phyloP scores from a whole-genome alignment of 2,113 vertebrate genomes.

The Tiliqua scincoides region DNA sequence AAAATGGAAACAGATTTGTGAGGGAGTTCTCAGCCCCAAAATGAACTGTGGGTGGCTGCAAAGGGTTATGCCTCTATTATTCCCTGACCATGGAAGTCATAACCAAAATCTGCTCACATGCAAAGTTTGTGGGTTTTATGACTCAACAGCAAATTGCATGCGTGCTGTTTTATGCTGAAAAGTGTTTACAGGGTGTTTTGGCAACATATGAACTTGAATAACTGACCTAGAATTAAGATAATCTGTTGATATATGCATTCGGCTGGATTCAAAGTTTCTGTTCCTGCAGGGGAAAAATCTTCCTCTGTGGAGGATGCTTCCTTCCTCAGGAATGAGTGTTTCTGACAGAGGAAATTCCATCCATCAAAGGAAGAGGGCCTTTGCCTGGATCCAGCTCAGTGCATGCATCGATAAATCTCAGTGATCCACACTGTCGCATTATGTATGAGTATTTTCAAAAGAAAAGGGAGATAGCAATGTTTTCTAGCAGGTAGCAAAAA shows the following conservation, averaged over 20 bases:
- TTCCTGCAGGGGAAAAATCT: too few species aligned
- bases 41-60: conserved; percentile 71
- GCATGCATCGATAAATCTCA: too few species aligned
- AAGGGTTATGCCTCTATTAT: conserved; percentile 61
- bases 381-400: too few species aligned
- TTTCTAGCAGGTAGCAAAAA: too few species aligned
- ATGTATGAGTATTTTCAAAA: too few species aligned
- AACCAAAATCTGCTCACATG: conserved; percentile 74
- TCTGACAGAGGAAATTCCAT: too few species aligned
- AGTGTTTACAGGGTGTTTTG: conserved; percentile 50
- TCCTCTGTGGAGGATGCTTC: too few species aligned
- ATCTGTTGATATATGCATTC: background rate
- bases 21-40: conserved; percentile 75
- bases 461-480: too few species aligned
- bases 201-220: conserved; percentile 37
- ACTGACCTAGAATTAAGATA: conserved; percentile 15
- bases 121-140: conserved; percentile 62
- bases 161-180: conserved; percentile 62
- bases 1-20: conserved; percentile 82
- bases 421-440: too few species aligned
- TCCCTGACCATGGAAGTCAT: conserved; percentile 61
- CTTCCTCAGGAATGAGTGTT: too few species aligned
- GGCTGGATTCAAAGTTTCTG: background rate
- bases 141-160: conserved; percentile 62
- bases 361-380: too few species aligned